Evolutionary conservation across 1,140 invertebrate species (phyloP).

Genomic region (Drosophila bocqueti): DNA sequence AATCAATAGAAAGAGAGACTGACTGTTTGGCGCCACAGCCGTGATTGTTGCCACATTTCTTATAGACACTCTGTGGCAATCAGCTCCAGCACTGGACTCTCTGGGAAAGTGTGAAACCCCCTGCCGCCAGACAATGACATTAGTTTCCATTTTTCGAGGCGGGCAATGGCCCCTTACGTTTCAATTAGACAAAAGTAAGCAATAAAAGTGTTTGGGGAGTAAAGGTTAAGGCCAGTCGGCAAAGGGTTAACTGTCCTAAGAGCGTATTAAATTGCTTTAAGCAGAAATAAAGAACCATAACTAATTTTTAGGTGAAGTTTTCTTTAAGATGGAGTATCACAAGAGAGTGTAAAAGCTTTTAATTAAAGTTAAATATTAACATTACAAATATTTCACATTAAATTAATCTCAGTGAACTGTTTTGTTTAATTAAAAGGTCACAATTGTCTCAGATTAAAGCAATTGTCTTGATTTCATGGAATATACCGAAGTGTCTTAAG

Average conservation of each 20-base stretch:
- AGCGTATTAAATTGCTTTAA: constrained; percentile 5
- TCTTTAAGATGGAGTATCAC: rapidly evolving
- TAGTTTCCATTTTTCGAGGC: constrained; percentile 7
- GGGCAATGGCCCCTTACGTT: constrained; percentile 32
- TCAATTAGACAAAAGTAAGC: constrained; percentile 25
- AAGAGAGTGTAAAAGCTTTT: not conserved
- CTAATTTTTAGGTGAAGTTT: not conserved
- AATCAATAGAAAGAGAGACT: constrained; percentile 49
- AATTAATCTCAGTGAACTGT: not conserved
- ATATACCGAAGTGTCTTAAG: not conserved
- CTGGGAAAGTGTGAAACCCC: constrained; percentile 33
- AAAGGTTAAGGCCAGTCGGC: not conserved
- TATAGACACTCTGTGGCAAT: constrained; percentile 62
- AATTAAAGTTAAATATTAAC: not conserved
- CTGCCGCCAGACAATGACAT: constrained; percentile 27
- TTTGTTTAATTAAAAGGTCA: not conserved
- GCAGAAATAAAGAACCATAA: not conserved
- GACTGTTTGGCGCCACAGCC: constrained; percentile 22
- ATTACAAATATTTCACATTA: not conserved
- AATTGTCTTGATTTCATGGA: not conserved
- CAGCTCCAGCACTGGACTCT: constrained; percentile 6
- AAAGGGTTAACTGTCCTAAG: constrained; percentile 13
- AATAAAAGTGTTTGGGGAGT: constrained; percentile 3
- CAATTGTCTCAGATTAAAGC: not conserved
- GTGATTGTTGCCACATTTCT: constrained; percentile 61